phyloP scores from a whole-genome alignment of 2,113 vertebrate species.

The Polyodon spathula region DNA sequence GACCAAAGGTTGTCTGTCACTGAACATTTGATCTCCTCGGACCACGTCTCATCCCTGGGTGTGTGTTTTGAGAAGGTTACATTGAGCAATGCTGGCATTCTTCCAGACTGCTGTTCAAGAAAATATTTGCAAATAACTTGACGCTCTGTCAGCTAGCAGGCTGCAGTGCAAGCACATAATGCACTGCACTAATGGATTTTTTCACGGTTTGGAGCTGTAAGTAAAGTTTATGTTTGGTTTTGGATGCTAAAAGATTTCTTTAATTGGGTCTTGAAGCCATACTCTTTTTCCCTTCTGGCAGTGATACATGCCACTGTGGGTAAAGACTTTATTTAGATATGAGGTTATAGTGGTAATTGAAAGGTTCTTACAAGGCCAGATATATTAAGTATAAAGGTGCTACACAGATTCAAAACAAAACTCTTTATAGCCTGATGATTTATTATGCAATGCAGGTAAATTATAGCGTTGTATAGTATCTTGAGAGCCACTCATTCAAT shows the following conservation, averaged over 20 bases:
- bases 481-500: too few species aligned
- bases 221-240: slow-evolving; percentile 46
- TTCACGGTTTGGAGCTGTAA: slow-evolving; percentile 63
- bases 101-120: slow-evolving; percentile 68
- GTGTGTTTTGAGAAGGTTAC: slow-evolving; percentile 52
- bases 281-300: not conserved
- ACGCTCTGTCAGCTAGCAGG: slow-evolving; percentile 62
- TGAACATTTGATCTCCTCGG: slow-evolving; percentile 26
- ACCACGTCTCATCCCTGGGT: slow-evolving; percentile 29
- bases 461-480: too few species aligned
- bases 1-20: slow-evolving; percentile 23
- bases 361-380: too few species aligned
- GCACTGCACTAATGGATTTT: slow-evolving; percentile 57
- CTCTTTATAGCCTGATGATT: too few species aligned
- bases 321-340: too few species aligned
- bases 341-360: too few species aligned
- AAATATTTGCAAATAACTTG: slow-evolving; percentile 74
- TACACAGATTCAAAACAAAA: too few species aligned
- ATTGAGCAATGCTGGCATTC: slow-evolving; percentile 54
- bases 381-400: too few species aligned
- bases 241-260: not conserved
- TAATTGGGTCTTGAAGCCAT: not conserved
- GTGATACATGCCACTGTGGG: not conserved
- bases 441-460: too few species aligned
- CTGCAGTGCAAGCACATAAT: slow-evolving; percentile 51